Conservation (phyloP, 1,140 invertebrate species). For the Drosophila obscura region DNA sequence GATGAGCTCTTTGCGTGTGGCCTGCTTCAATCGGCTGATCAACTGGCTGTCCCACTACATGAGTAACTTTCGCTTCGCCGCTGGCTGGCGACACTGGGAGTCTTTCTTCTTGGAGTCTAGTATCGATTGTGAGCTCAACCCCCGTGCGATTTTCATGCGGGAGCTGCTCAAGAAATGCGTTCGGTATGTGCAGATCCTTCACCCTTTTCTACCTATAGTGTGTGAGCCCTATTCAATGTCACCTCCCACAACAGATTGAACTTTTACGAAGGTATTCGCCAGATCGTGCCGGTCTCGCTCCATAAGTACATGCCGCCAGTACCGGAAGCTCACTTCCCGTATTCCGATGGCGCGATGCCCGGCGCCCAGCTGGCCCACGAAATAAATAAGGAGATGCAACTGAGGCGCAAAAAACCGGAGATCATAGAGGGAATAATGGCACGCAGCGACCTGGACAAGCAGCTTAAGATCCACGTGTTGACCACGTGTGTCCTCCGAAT, state of each 20-base stretch:
- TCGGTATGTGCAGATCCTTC: too few species aligned
- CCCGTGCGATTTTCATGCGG: slow-evolving; percentile 95
- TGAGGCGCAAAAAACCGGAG: neutral
- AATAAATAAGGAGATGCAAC: slow-evolving; percentile 17
- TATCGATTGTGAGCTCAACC: slow-evolving; percentile 90
- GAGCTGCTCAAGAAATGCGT: slow-evolving; percentile 87
- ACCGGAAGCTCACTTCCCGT: too few species aligned
- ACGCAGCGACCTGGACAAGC: neutral
- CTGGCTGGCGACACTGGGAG: slow-evolving; percentile 87
- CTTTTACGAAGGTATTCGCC: too few species aligned
- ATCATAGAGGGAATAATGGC: slow-evolving; percentile 13
- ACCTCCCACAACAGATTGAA: too few species aligned
- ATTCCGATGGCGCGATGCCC: too few species aligned
- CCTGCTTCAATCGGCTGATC: slow-evolving; percentile 97
- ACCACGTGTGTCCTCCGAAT: slow-evolving; percentile 50
- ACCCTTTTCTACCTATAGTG: too few species aligned
- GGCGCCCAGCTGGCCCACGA: neutral
- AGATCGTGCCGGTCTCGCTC: too few species aligned
- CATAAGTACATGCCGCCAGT: too few species aligned
- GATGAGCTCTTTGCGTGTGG: slow-evolving; percentile 97
- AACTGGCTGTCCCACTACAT: slow-evolving; percentile 99
- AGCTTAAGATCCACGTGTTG: slow-evolving; percentile 51
- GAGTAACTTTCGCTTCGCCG: slow-evolving; percentile 99
- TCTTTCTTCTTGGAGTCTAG: neutral
- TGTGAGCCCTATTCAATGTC: too few species aligned